These are phyloP conservation scores for Sarcophaga peregrina DNA, from an alignment of 1,140 invertebrate species.

Conservation along the genomic window DNA sequence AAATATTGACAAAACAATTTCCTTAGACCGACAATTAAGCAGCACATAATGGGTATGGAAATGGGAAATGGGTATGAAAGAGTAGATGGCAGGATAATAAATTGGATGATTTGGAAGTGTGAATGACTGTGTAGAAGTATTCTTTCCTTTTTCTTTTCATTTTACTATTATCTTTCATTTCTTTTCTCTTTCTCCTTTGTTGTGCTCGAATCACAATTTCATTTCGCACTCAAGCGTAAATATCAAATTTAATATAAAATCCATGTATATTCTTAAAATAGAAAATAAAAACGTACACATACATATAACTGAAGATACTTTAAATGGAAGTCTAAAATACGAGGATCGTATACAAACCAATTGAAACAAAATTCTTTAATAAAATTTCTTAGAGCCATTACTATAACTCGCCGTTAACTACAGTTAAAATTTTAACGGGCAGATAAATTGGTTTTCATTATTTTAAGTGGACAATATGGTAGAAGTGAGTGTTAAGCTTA, in stretches of 20 bases:
- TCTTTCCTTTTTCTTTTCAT: not conserved
- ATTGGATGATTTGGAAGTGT: not conserved
- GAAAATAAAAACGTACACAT: not conserved
- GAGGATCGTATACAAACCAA: no score
- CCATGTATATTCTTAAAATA: no score
- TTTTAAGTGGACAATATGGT: no score
- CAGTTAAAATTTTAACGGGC: no score
- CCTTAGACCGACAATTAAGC: slow-evolving; percentile 40
- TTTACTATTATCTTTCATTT: not conserved
- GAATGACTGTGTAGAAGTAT: not conserved
- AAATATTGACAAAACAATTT: slow-evolving; percentile 41
- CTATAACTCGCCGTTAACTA: no score
- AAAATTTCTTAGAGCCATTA: no score
- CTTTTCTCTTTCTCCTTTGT: not conserved
- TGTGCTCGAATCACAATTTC: slow-evolving; percentile 35
- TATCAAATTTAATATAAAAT: slow-evolving; percentile 11
- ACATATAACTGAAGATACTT: not conserved
- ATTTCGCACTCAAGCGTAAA: slow-evolving; percentile 39
- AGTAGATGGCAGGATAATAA: not conserved
- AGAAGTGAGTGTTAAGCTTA: no score
- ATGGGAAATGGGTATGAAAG: not conserved
- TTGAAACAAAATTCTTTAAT: no score
- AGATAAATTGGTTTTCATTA: no score
- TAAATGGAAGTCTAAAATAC: no score
- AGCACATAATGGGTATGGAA: slow-evolving; percentile 35